Evolutionary conservation across 2,797 vertebrate genomes (phyloP), one percentile per base, ranked within the genome.

Genomic region (Sternotherus odoratus): DNA sequence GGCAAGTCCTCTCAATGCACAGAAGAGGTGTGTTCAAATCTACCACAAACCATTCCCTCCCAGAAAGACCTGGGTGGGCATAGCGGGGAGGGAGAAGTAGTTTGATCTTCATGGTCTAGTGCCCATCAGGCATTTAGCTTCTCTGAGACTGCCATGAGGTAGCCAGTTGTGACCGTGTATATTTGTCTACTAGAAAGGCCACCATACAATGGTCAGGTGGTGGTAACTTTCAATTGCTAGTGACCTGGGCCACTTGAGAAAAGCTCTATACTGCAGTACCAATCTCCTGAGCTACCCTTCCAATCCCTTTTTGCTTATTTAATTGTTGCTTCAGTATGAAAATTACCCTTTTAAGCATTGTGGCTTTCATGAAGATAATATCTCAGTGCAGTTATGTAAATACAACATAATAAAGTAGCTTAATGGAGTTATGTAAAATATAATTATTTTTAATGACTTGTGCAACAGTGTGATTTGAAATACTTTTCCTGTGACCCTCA

Each of bases 311-410:
- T 53, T 90, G 84, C 4, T 87, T 8, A 49, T 13, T 81, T 53
- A 36, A 23, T 49, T 79, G 39, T 89, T 85, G 87, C 86, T 88
- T 87, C 93, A 91, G 91, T 69, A 92, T 11, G 49, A 85, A 88
- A 90, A 91, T 36, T 8, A 79, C 23, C 19, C 26, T 89, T 90
- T 88, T 53, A 19, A 86, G 77, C 74, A 36, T 5, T 63, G 50
- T 49, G 74, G 77, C 89, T 66, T 54, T 88, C 3, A 0, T 39
- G 82, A 92, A 79, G 85, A 51, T 84, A 93, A 79, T 21, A 87
- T 80, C 39, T 2, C 2, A 23, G 4, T 30, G 17, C 84, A 43
- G 17, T 89, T 86, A 28, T 7, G 43, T 24, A 77, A 95, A 83
- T 51, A 78, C 84, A 89, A 36, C 17, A 5, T 16, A 81, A 87